These are phyloP conservation scores for Leptopilina syphax DNA, from an alignment of 2,888 invertebrate genomes.

Conservation along the genomic window DNA sequence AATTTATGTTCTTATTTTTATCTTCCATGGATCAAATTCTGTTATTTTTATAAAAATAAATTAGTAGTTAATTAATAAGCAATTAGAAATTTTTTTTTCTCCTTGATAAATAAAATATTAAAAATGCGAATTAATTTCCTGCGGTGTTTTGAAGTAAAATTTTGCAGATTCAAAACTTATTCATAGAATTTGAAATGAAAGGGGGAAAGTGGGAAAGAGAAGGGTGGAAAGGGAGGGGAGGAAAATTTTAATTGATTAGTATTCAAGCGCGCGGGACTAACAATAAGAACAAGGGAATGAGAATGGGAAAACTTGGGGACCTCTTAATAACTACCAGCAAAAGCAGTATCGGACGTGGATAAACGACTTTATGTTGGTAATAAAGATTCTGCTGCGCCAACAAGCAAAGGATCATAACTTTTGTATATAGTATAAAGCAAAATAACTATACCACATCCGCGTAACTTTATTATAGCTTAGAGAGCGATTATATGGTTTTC, in stretches of 20 bases:
- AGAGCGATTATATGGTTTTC: not conserved
- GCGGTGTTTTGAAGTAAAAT: not conserved
- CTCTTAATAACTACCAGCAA: not conserved
- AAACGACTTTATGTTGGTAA: conserved; percentile 33
- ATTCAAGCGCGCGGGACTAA: not conserved
- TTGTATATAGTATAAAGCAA: conserved; percentile 7
- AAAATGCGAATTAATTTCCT: too few relatives aligned
- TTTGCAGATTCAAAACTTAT: not conserved
- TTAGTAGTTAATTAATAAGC: too few relatives aligned
- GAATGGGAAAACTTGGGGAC: not conserved
- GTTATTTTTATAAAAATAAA: too few relatives aligned
- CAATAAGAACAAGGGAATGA: not conserved
- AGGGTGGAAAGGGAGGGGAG: too few relatives aligned
- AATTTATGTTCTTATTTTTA: too few relatives aligned
- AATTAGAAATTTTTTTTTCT: too few relatives aligned
- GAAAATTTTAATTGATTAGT: not conserved
- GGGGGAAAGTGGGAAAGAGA: too few relatives aligned
- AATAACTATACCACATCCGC: conserved; percentile 12
- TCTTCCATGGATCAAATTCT: too few relatives aligned
- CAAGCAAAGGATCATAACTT: conserved; percentile 32
- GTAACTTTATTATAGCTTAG: conserved; percentile 23
- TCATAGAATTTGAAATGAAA: not conserved
- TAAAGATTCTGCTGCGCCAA: conserved; percentile 31
- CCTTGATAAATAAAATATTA: too few relatives aligned
- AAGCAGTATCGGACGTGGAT: conserved; percentile 22